Percentiles rank a stretch among this genome's conserved stretches.
These are phyloP conservation scores for Chrysolina oricalcia DNA, from an alignment of 2,888 invertebrate genomes.

Conservation along the genomic window DNA sequence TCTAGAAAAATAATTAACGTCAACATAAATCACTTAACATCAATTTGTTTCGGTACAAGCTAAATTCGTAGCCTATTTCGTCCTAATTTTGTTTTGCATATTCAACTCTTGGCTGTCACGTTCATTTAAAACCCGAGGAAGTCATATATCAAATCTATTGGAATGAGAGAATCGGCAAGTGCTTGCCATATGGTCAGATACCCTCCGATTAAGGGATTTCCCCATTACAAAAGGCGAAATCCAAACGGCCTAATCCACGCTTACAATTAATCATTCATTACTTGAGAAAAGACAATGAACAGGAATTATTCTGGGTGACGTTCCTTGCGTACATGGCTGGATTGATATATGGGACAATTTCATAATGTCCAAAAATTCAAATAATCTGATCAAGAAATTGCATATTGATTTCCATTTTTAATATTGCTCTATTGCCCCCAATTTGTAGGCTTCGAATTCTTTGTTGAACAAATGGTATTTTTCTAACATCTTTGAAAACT, in stretches of 20 bases:
- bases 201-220: background rate
- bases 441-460: no score
- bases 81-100: background rate
- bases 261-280: background rate
- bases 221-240: background rate
- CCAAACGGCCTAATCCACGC: background rate
- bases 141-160: background rate
- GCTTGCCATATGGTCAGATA: background rate
- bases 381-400: no score
- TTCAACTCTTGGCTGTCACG: background rate
- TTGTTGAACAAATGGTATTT: no score
- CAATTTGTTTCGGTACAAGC: background rate
- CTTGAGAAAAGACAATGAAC: background rate
- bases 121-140: background rate
- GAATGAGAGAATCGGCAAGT: slow-evolving; percentile 6
- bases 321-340: background rate
- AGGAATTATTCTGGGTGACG: background rate
- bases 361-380: no score
- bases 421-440: no score
- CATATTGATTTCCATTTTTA: no score
- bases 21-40: background rate
- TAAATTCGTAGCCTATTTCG: background rate
- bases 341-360: no score
- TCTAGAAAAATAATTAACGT: background rate
- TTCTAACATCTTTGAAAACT: no score